These are phyloP conservation scores for Tigriopus japonicus DNA, from an alignment of 1,140 invertebrate genomes.

Conservation along the genomic window DNA sequence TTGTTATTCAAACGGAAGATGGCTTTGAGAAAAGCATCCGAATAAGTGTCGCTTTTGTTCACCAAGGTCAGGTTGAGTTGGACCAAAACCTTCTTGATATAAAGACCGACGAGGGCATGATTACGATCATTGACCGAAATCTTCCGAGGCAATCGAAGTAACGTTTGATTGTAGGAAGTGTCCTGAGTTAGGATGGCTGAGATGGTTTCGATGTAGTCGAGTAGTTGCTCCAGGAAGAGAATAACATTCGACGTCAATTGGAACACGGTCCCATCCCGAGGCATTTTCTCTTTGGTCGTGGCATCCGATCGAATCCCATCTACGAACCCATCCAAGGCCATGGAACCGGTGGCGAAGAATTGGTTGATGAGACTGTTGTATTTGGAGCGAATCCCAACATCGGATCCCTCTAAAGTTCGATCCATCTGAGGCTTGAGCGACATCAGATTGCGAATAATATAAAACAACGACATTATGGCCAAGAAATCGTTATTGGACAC, in stretches of 20 bases:
- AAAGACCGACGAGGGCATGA: conserved; percentile 46
- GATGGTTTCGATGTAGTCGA: conserved; percentile 51
- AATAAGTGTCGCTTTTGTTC: conserved; percentile 63
- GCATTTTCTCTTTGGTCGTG: conserved; percentile 44
- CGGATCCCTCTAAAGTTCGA: conserved; percentile 3
- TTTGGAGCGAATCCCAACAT: not conserved
- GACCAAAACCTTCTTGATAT: conserved; percentile 62
- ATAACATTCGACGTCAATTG: conserved; percentile 83
- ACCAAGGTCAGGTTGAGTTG: conserved; percentile 62
- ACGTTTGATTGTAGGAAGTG: conserved; percentile 22
- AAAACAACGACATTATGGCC: conserved; percentile 4
- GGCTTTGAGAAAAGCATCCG: conserved; percentile 55
- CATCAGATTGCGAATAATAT: not conserved
- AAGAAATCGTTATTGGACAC: conserved; percentile 8
- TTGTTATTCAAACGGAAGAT: conserved; percentile 80
- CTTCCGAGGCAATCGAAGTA: not conserved
- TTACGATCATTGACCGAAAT: conserved; percentile 27
- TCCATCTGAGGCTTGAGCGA: conserved; percentile 3
- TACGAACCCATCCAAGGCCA: conserved; percentile 67
- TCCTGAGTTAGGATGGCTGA: conserved; percentile 42
- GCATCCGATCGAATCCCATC: conserved; percentile 69
- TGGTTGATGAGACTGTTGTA: not conserved
- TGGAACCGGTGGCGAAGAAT: conserved; percentile 6
- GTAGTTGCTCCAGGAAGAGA: conserved; percentile 10
- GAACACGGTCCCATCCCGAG: conserved; percentile 88